Evolutionary conservation across 2,888 invertebrate species (phyloP), one percentile per base, ranked within the genome.

Genomic region (Pachycephus smyrnensis): DNA sequence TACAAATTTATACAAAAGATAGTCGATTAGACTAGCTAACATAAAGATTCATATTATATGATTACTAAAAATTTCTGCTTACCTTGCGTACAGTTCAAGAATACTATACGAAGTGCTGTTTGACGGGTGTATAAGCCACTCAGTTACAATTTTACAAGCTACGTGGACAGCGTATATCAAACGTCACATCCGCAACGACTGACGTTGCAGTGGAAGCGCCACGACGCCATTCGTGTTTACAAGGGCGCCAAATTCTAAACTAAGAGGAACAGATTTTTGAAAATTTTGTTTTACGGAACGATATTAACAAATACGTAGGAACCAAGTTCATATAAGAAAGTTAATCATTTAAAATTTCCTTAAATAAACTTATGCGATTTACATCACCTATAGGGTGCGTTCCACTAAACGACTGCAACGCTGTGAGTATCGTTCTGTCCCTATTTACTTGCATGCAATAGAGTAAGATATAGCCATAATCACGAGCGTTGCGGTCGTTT

Each of bases 171-270:
- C 84, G 81, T 75, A 82, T 79, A 83, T 76, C 32, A 31, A 79
- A 85, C 89, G 89, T 89, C 89, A 89, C 85, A 88, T 89, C 89
- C 89, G 86, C 79, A 71, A 71, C n/a, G 73, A 84, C 79, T 87
- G 86, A 88, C 86, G 88, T 87, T 84, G 82, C 82, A 81, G 74
- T 76, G 73, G 76, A 37, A 75, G 68, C 73, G 74, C 73, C 77
- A 36, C 71, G 73, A 76, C 32, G 80, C 76, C 78, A 77, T 76
- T 55, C 55, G 23, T 23, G 23, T 23, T 55, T 23, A 55, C 4
- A 2, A 55, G 9, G 55, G 23, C 55, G 55, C 23, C 55, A 55
- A 55, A 55, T 55, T 55, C 23, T 23, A 55, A 55, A 23, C 1
- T 23, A 23, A 2, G 55, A 55, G 6, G 15, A 40, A 55, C 15